phyloP scores from a whole-genome alignment of 2,888 invertebrate genomes.

The Chloroclysta siterata region DNA sequence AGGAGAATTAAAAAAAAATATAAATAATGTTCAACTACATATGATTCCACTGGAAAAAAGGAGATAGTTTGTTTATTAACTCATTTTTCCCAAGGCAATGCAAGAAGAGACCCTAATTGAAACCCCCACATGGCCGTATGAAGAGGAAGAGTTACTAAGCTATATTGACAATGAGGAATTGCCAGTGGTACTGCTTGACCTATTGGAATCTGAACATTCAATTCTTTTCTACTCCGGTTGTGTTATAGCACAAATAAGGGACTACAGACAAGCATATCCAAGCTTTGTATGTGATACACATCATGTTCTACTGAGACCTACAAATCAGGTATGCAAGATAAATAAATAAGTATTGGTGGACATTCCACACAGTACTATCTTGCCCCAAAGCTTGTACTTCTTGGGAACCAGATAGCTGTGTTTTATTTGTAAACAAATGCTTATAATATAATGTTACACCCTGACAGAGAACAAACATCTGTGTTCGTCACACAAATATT shows the following conservation, averaged over 20 bases:
- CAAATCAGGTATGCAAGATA: slow-evolving; percentile 89
- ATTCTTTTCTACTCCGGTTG: slow-evolving; percentile 96
- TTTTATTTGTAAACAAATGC: too few relatives aligned
- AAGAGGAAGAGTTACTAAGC: slow-evolving; percentile 93
- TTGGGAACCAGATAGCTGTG: too few relatives aligned
- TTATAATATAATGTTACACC: too few relatives aligned
- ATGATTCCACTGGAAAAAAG: background rate
- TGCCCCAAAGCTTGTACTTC: too few relatives aligned
- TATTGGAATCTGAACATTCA: slow-evolving; percentile 92
- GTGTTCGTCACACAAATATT: too few relatives aligned
- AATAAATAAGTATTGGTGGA: too few relatives aligned
- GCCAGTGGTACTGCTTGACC: slow-evolving; percentile 93
- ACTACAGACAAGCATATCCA: slow-evolving; percentile 93
- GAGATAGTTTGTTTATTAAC: background rate
- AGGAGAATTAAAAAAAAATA: too few relatives aligned
- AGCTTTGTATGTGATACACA: slow-evolving; percentile 92
- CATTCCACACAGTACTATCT: too few relatives aligned
- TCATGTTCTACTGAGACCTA: slow-evolving; percentile 94
- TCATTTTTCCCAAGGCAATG: slow-evolving; percentile 24
- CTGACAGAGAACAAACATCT: too few relatives aligned
- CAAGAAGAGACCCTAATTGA: slow-evolving; percentile 89
- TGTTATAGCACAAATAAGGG: slow-evolving; percentile 95
- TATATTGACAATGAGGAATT: slow-evolving; percentile 96
- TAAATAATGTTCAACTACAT: too few relatives aligned
- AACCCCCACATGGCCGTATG: slow-evolving; percentile 93